phyloP scores from a whole-genome alignment of 2,113 vertebrate species.

The Labeo catla region DNA sequence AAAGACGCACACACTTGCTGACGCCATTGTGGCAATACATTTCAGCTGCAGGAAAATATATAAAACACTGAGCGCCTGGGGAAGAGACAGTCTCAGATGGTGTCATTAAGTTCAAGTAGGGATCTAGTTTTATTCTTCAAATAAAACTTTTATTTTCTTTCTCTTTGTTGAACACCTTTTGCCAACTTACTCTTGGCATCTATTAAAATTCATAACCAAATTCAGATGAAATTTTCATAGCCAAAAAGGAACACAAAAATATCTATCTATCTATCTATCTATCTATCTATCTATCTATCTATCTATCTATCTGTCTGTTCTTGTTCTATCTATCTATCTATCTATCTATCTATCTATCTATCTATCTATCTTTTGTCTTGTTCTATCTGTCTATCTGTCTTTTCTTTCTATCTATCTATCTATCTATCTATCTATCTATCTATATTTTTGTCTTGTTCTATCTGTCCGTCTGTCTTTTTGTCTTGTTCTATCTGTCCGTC shows the following conservation, averaged over 20 bases:
- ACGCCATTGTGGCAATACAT: conserved; percentile 55
- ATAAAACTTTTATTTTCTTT: conserved; percentile 11
- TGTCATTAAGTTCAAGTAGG: conserved; percentile 19
- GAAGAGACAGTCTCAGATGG: conserved; percentile 34
- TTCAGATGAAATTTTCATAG: neutral
- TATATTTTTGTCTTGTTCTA: too few relatives aligned
- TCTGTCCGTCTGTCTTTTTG: too few relatives aligned
- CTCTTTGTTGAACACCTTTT: conserved; percentile 4
- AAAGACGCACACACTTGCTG: conserved; percentile 34
- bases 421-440: too few relatives aligned
- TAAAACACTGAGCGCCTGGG: conserved; percentile 47
- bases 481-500: too few relatives aligned
- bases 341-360: too few relatives aligned
- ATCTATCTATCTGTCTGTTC: too few relatives aligned
- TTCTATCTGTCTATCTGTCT: too few relatives aligned
- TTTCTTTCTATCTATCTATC: too few relatives aligned
- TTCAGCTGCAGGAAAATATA: conserved; percentile 57
- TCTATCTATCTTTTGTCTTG: too few relatives aligned
- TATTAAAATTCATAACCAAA: neutral
- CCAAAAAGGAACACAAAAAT: neutral
- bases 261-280: too few relatives aligned
- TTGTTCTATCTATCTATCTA: too few relatives aligned
- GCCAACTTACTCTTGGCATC: neutral
- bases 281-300: too few relatives aligned
- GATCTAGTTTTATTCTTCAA: conserved; percentile 28